phyloP scores from a whole-genome alignment of 2,113 vertebrate genomes.

The Theristicus caerulescens region DNA sequence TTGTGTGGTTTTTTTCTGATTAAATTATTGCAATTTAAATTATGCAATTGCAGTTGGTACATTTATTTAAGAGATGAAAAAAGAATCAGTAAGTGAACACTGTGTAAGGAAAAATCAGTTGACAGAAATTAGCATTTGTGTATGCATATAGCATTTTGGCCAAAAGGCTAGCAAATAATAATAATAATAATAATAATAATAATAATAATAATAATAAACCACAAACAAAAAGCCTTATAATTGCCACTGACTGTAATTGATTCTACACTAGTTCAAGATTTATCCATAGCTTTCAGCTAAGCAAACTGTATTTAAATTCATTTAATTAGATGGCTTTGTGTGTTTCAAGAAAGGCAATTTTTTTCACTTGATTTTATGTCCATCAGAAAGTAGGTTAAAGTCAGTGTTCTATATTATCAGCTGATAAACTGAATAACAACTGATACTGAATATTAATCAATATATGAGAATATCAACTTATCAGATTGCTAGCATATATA shows the following conservation, averaged over 20 bases:
- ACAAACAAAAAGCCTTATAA: not conserved
- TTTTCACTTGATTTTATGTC: not conserved
- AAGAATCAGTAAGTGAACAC: not conserved
- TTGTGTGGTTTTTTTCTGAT: not conserved
- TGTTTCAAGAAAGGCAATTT: not conserved
- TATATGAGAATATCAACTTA: not conserved
- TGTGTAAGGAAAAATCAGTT: not conserved
- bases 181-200: not conserved
- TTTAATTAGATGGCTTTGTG: not conserved
- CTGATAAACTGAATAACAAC: not conserved
- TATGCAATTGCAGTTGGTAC: not conserved
- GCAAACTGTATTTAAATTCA: not conserved
- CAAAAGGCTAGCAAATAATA: not conserved
- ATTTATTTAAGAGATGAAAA: not conserved
- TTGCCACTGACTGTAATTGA: fast-evolving
- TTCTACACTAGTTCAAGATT: not conserved
- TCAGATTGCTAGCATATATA: not conserved
- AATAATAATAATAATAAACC: not conserved
- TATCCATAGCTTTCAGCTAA: not conserved
- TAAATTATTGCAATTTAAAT: not conserved
- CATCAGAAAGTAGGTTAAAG: not conserved
- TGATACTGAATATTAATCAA: not conserved
- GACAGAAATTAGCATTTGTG: not conserved
- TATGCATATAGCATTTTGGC: not conserved
- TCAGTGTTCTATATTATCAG: not conserved